Percentiles rank a stretch among this genome's conserved stretches.
Conservation (phyloP, 2,113 vertebrate species). For the Ochotona curzoniae region DNA sequence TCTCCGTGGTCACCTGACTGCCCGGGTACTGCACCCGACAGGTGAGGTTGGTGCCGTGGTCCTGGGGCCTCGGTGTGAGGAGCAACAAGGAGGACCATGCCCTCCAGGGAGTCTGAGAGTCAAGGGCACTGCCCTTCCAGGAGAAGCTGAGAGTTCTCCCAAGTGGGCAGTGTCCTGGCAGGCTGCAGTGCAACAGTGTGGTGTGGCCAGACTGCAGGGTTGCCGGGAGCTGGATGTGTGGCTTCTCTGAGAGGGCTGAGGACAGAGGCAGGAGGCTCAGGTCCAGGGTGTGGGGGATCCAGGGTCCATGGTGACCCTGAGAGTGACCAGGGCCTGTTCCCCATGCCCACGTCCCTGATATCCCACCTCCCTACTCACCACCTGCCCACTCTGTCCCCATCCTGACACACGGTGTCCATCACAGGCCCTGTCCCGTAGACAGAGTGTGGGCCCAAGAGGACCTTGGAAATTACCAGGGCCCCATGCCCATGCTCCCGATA, state of each 20-base stretch:
- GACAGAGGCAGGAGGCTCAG: background rate
- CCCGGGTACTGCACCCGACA: background rate
- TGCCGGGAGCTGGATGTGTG: rapidly evolving
- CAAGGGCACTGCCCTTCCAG: background rate
- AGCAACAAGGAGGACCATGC: rapidly evolving
- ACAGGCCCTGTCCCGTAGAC: too few species aligned
- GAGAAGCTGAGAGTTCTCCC: background rate
- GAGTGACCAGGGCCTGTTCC: background rate
- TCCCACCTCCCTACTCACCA: background rate
- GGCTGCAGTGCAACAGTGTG: background rate
- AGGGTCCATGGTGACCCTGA: background rate
- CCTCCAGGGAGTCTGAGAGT: rapidly evolving
- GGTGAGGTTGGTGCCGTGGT: constrained; percentile 43
- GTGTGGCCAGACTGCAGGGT: rapidly evolving
- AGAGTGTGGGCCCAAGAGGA: too few species aligned
- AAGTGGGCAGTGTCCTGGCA: background rate
- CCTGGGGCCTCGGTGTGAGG: background rate
- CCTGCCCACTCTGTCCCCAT: background rate
- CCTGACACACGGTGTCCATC: too few species aligned
- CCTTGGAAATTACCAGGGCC: too few species aligned
- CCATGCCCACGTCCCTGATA: rapidly evolving
- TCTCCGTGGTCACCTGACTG: background rate
- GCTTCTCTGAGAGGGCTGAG: constrained; percentile 33
- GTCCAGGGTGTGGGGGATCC: too few species aligned
- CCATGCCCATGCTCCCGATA: too few species aligned